Conservation (phyloP, 2,888 invertebrate genomes). For the Sarcophaga subvicina region DNA sequence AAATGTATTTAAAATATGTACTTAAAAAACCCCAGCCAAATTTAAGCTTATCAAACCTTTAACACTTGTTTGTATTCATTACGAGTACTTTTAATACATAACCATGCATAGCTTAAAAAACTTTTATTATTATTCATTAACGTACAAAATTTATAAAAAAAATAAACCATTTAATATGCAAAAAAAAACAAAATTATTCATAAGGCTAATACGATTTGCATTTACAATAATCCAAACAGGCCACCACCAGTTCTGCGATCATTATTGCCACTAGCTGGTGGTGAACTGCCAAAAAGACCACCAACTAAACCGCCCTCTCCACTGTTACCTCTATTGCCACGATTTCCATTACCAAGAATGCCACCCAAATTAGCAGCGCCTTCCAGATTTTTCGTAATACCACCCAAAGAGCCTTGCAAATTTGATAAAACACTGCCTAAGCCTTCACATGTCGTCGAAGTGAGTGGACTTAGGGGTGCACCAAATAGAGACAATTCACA, state of each 20-base stretch:
- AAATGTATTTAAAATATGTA: not conserved
- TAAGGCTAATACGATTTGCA: not conserved
- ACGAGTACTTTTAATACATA: too few relatives aligned
- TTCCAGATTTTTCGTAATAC: slow-evolving; percentile 67
- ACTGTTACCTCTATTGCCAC: not conserved
- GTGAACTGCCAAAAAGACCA: slow-evolving; percentile 42
- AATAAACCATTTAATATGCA: not conserved
- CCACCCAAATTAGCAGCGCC: slow-evolving; percentile 31
- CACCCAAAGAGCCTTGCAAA: slow-evolving; percentile 72
- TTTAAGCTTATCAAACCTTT: not conserved
- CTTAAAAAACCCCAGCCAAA: not conserved
- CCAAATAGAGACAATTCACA: slow-evolving; percentile 80
- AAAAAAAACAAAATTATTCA: not conserved
- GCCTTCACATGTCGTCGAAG: slow-evolving; percentile 76
- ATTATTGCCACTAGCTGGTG: not conserved
- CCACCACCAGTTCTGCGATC: slow-evolving; percentile 42
- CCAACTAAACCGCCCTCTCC: slow-evolving; percentile 12
- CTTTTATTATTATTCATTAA: too few relatives aligned
- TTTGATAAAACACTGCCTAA: slow-evolving; percentile 72
- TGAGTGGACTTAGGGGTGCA: slow-evolving; percentile 75
- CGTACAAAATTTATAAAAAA: too few relatives aligned
- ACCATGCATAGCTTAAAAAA: too few relatives aligned
- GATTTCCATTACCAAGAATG: not conserved
- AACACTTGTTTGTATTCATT: too few relatives aligned
- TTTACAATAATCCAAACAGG: slow-evolving; percentile 37